A percentile compares a stretch with the other conserved stretches of the same genome.
Evolutionary conservation across 2,113 vertebrate genomes (phyloP).

Genomic region (Leucopsar rothschildi): DNA sequence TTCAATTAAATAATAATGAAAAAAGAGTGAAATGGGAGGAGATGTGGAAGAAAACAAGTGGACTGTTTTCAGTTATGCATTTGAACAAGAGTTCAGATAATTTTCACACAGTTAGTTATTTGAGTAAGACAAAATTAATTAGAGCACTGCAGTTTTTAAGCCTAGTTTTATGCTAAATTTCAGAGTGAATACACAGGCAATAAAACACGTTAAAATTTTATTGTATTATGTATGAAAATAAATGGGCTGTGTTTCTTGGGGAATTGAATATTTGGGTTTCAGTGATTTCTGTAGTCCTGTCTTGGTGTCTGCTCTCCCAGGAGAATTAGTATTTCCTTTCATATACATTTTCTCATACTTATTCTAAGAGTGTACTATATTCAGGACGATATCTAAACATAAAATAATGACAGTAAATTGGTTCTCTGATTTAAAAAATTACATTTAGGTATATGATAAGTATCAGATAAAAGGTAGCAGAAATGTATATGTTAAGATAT

Average conservation of each 20-base stretch:
- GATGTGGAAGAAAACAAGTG: background rate
- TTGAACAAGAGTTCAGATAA: background rate
- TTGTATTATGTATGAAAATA: background rate
- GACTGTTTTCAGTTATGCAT: background rate
- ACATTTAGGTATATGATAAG: background rate
- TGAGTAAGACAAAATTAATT: slow-evolving; percentile 24
- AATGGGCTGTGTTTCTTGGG: background rate
- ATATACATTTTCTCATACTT: background rate
- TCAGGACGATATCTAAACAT: background rate
- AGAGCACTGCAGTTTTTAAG: background rate
- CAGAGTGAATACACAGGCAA: background rate
- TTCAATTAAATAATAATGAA: background rate
- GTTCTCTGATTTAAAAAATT: background rate
- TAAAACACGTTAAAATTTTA: background rate
- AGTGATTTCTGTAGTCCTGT: slow-evolving; percentile 1
- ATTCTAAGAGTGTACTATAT: background rate
- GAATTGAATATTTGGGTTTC: background rate
- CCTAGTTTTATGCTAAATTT: background rate
- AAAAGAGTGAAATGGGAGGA: background rate
- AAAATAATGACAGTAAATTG: background rate
- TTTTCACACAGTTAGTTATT: slow-evolving; percentile 18
- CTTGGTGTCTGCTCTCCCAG: background rate
- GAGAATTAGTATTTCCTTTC: background rate
- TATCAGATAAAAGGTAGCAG: background rate
- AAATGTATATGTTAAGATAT: background rate